phyloP scores from a whole-genome alignment of 2,113 vertebrate species.

The Anguilla rostrata region DNA sequence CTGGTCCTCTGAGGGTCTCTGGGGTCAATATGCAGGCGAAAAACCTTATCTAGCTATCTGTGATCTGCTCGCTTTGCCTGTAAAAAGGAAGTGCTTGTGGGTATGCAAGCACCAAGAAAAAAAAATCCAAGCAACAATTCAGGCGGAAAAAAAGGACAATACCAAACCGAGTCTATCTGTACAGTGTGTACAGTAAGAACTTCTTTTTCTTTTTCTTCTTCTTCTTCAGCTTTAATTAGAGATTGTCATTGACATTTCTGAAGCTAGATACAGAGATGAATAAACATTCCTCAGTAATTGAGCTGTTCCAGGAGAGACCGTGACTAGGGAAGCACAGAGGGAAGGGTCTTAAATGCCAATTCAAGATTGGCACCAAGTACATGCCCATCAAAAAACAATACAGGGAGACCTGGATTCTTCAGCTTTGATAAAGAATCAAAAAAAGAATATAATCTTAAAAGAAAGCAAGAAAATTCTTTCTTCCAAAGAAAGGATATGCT shows the following conservation, averaged over 20 bases:
- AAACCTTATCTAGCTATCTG: background rate
- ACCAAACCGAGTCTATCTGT: too few relatives aligned
- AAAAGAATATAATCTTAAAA: too few relatives aligned
- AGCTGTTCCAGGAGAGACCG: slow-evolving; percentile 14
- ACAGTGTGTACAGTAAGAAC: background rate
- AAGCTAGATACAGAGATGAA: slow-evolving; percentile 23
- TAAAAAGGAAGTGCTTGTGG: background rate
- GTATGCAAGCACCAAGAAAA: background rate
- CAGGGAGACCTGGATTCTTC: too few relatives aligned
- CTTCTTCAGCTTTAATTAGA: slow-evolving; percentile 46
- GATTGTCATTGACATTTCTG: slow-evolving; percentile 39
- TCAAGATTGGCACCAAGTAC: background rate
- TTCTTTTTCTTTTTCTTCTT: slow-evolving; percentile 15
- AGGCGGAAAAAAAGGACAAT: background rate
- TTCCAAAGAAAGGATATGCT: too few relatives aligned
- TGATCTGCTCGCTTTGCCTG: background rate
- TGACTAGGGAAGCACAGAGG: background rate
- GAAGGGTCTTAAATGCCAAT: background rate
- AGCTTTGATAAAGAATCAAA: too few relatives aligned
- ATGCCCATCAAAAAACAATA: background rate
- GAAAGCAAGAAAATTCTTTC: too few relatives aligned
- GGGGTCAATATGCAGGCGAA: background rate
- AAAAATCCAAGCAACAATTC: background rate
- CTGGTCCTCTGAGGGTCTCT: background rate
- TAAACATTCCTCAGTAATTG: slow-evolving; percentile 32